Base-by-base conservation (phyloP, 2,888 invertebrate species). In the Unio delphinus region DNA sequence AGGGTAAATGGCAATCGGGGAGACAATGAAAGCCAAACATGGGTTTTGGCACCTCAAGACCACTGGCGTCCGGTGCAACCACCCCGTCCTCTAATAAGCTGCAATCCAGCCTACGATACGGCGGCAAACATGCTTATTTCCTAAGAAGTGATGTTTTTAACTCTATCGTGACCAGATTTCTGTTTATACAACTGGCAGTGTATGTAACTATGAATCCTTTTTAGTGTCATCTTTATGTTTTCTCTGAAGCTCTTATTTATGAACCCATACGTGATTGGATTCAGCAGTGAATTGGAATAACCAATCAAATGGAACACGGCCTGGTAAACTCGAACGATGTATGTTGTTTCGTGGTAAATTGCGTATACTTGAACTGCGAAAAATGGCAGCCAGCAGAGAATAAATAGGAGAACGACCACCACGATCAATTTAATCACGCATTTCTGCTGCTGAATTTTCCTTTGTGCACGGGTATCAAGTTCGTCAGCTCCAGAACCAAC, bases 261-360 rank as follows among this genome's bases (percentile, higher is more conserved):
- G 75, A 87, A 86, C 60, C 84, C 83, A 73, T 86, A 87, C 23
- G 86, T 73, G 23, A 85, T 75, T 3, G 87, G 85, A 71, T 87
- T 87, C 45, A 83, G 69, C 62, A 82, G 79, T 67, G 80, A 80
- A 75, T 84, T 86, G 61, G 79, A 76, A 76, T 85, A 86, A 20
- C 86, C 86, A 34, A 83, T 64, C 28, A 86, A 69, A 65, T 84
- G 82, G 26, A 85, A 69, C 45, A 84, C 70, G 20, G 83, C 82
- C 65, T 78, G 68, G 4, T 71, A 63, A 18, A 79, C 66, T 11
- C 84, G 76, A 61, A 76, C 70, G 11, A 70, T 70, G 26, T 65
- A 28, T 6, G 63, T 69, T 17, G 68, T 66, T 11, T 73, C 65
- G 55, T 68, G 57, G 55, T 78, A 78, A 56, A 82, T 68, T 64